phyloP scores from a whole-genome alignment of 37 sponge, comb jelly and placozoan genomes.

The Hexactinellida sp. region DNA sequence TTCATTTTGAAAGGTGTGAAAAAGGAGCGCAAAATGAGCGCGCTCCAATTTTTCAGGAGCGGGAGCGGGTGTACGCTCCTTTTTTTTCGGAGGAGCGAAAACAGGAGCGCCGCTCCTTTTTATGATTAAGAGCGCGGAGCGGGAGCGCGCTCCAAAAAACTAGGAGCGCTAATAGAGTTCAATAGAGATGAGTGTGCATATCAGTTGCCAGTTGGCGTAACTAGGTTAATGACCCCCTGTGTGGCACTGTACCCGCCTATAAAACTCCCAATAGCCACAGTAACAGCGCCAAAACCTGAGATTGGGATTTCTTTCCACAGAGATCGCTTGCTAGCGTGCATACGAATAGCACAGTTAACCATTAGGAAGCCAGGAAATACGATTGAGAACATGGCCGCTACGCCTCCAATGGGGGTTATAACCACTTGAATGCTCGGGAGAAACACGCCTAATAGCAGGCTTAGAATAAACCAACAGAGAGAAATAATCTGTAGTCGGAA shows the following conservation, averaged over 20 bases:
- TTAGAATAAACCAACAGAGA: conserved; percentile 32
- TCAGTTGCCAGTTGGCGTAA: too few relatives aligned
- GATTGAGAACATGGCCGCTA: conserved; percentile 63
- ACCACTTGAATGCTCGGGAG: conserved; percentile 40
- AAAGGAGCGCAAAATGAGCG: too few relatives aligned
- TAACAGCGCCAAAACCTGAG: neutral
- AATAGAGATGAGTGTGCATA: too few relatives aligned
- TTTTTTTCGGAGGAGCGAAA: too few relatives aligned
- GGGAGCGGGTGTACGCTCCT: too few relatives aligned
- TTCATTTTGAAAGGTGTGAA: too few relatives aligned
- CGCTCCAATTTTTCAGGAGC: too few relatives aligned
- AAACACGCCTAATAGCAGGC: conserved; percentile 46
- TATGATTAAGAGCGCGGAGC: too few relatives aligned
- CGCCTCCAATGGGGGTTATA: conserved; percentile 47
- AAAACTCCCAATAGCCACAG: neutral
- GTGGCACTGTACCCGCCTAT: neutral
- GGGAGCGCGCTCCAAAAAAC: too few relatives aligned
- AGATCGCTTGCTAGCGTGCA: neutral
- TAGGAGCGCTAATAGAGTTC: too few relatives aligned
- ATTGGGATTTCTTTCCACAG: neutral
- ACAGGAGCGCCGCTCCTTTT: too few relatives aligned
- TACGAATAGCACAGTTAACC: neutral
- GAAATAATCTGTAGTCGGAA: conserved; percentile 25
- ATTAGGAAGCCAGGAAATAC: conserved; percentile 49
- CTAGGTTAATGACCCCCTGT: neutral